Base-by-base conservation (phyloP, 2,113 vertebrate species). In the Zosterops lateralis region DNA sequence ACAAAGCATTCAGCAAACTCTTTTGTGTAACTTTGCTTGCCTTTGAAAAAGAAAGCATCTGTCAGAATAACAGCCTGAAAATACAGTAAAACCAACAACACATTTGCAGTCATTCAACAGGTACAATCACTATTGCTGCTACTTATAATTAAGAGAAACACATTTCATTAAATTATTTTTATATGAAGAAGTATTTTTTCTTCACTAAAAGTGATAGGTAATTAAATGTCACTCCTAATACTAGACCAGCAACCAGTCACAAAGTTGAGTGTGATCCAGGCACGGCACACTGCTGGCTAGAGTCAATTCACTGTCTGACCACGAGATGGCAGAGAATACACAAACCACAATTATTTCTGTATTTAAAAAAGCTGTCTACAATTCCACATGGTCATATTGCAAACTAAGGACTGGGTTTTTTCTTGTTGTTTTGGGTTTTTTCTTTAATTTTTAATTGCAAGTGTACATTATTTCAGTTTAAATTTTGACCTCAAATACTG, bases 21-120 rank as follows among this genome's bases (percentile, higher is more conserved):
- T 99, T 98, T 9, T 99, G 98, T 75, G 98, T 96, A 96, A 98
- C 97, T 51, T 97, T 96, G 89, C 93, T 95, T 0, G 99, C 99
- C 99, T 99, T 96, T 31, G 92, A 74, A 85, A 93, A 86, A 86
- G 53, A 65, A 80, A 89, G 45, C 54, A 85, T 29, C 19, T 60
- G 29, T 92, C 31, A 93, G 67, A 84, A 58, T 56, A 58, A 44
- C 50, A 73, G 60, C 24, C 68, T 38, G 65, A 51, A 92, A 90
- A 76, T 31, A 53, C 31, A 79, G 17, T 24, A 44, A 80, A 90
- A 45, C 5, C 25, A 90, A 20, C 15, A 60, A 17, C 0, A 40
- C 24, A 76, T 38, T 40, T 84, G 16, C 15, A 87, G 28, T 34
- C 54, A 57, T 77, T 71, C n/a, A 57, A 31, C 4, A 50, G 32